phyloP scores from a whole-genome alignment of 2,113 vertebrate genomes.

The Strigops habroptila region DNA sequence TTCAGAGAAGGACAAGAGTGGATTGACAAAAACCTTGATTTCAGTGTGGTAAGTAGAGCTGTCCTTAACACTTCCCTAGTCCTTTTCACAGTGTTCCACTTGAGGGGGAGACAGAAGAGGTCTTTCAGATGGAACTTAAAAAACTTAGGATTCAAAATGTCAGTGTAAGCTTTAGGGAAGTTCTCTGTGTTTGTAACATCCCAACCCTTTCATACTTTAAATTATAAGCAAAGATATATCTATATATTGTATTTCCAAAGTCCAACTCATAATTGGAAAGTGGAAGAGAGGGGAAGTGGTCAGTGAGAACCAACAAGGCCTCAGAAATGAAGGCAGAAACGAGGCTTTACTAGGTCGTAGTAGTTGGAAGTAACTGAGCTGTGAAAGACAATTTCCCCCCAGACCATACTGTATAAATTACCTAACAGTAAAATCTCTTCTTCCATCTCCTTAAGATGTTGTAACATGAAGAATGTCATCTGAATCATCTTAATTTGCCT shows the following conservation, averaged over 20 bases:
- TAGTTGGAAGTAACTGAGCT: not conserved
- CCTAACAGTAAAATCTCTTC: not conserved
- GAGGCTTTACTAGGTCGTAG: not conserved
- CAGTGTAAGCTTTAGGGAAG: not conserved
- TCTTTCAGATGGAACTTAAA: not conserved
- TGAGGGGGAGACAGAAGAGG: not conserved
- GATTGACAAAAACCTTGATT: constrained; percentile 96
- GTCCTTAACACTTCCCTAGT: not conserved
- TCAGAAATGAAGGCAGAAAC: not conserved
- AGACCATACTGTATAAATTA: not conserved
- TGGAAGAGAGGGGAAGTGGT: not conserved
- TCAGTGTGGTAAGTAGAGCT: constrained; percentile 84
- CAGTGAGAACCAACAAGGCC: not conserved
- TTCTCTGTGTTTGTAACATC: not conserved
- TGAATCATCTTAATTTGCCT: not conserved
- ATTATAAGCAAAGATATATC: not conserved
- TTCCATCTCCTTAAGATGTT: not conserved
- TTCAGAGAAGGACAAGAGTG: constrained; percentile 96
- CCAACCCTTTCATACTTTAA: not conserved
- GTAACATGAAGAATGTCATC: not conserved
- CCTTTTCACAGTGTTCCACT: not conserved
- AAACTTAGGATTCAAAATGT: not conserved
- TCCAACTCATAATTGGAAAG: not conserved
- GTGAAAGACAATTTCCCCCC: not conserved
- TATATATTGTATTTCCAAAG: not conserved